phyloP scores from a whole-genome alignment of 2,888 invertebrate species.

The Dichetophora obliterata region DNA sequence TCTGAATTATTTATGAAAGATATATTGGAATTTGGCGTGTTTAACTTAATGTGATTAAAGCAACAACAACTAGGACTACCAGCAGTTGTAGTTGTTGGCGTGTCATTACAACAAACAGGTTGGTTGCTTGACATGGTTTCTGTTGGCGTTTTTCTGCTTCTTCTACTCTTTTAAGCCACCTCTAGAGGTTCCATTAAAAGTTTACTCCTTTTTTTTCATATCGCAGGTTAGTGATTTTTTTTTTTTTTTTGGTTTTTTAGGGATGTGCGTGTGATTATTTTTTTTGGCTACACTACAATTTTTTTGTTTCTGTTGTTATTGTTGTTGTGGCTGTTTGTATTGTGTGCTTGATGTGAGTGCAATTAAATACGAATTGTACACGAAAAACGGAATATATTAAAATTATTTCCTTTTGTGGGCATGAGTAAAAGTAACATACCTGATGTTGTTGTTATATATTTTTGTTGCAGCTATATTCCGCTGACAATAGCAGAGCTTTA shows the following conservation, averaged over 20 bases:
- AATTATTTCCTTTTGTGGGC: slow-evolving; percentile 6
- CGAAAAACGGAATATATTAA: not conserved
- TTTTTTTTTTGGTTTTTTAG: not conserved
- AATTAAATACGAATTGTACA: not conserved
- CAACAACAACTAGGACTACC: not conserved
- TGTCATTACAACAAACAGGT: not conserved
- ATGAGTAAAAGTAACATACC: not conserved
- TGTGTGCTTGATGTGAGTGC: not conserved
- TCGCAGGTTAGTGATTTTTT: not conserved
- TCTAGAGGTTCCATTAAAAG: too few relatives aligned
- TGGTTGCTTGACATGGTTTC: too few relatives aligned
- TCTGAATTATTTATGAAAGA: slow-evolving; percentile 24
- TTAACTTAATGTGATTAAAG: not conserved
- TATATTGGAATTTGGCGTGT: not conserved
- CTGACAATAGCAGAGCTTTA: not conserved
- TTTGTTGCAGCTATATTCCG: not conserved
- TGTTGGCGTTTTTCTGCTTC: too few relatives aligned
- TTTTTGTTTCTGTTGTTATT: not conserved
- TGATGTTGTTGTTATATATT: not conserved
- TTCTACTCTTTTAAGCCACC: too few relatives aligned
- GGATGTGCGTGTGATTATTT: not conserved
- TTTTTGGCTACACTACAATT: not conserved
- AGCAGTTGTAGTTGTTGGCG: not conserved
- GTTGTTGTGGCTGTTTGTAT: not conserved
- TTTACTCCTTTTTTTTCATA: not conserved